Base-by-base conservation (phyloP, 1,140 invertebrate genomes). In the Drosophila navojoa region DNA sequence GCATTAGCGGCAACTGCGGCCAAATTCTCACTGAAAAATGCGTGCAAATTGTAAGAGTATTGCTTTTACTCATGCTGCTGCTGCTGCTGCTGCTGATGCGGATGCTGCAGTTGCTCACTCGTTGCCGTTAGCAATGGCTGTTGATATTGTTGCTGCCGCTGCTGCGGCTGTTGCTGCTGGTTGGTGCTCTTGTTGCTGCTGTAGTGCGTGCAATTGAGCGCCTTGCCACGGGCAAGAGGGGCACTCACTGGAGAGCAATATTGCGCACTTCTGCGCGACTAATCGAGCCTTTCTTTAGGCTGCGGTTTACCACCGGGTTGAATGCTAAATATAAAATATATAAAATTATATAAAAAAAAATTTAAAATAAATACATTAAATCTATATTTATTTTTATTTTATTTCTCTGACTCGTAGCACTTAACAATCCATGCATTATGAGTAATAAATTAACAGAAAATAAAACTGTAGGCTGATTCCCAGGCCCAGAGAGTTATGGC, bases 1-100 rank as follows among this genome's bases (percentile, higher is more conserved):
- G 76, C 68, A 76, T 76, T 78, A 72, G 73, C 67, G 59, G 70
- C 76, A 71, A 58, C 55, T 77, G 72, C 50, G 58, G 57, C 68
- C 45, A 82, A 76, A 73, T 69, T 73, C 52, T 50, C 66, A 32
- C 64, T 69, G 71, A 61, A 50, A 73, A 73, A 73, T 72, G 71
- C 59, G 71, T 74, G 71, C 57, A 69, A 73, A 69, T 73, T 73
- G 71, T 73, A 55, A 68, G 71, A 29, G 71, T 71, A 71, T 71
- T 67, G 54, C 54, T 13, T 54, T 42, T 40, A 32, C 55, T 38
- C 62, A 25, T 13, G 15, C 11, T 29, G 45, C 47, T 49, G 54
- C 19, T 57, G 32, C 29, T n/a, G n/a, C n/a, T 29, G 27, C 19
- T 22, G 19, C 19, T 32, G 27, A 38, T 32, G 11, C n/a, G 29